Evolutionary conservation across 2,888 invertebrate species (phyloP).

Genomic region (Drosophila maculinotata): DNA sequence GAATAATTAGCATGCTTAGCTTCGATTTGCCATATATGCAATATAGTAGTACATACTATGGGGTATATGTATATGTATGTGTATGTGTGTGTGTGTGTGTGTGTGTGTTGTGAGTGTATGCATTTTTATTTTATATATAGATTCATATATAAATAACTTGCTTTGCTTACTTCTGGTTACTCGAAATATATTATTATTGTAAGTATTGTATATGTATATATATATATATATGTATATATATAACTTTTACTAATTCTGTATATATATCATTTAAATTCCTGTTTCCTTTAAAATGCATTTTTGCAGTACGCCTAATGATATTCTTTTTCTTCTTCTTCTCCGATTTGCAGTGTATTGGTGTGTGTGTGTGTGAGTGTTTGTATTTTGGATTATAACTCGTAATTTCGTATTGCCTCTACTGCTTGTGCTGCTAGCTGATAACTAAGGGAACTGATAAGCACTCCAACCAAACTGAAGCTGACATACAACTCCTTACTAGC

Average conservation of each 20-base stretch:
- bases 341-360: slow-evolving; percentile 23
- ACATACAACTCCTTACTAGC: slow-evolving; percentile 2
- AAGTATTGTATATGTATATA: slow-evolving; percentile 59
- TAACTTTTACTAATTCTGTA: slow-evolving; percentile 55
- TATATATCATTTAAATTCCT: slow-evolving; percentile 79
- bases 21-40: slow-evolving; percentile 29
- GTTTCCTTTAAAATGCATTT: slow-evolving; percentile 77
- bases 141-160: slow-evolving; percentile 77
- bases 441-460: slow-evolving; percentile 40
- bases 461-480: slow-evolving; percentile 38
- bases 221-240: slow-evolving; percentile 48
- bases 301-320: slow-evolving; percentile 80
- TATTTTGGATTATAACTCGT: slow-evolving; percentile 26
- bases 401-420: slow-evolving; percentile 48
- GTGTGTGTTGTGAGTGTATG: slow-evolving; percentile 27
- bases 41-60: slow-evolving; percentile 29
- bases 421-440: slow-evolving; percentile 53
- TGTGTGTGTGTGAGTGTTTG: slow-evolving; percentile 16
- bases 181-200: slow-evolving; percentile 63
- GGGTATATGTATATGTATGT: slow-evolving; percentile 10
- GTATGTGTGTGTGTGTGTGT: slow-evolving; percentile 22
- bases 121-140: slow-evolving; percentile 53
- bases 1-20: slow-evolving; percentile 44
- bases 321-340: slow-evolving; percentile 44
- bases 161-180: slow-evolving; percentile 58